These are phyloP conservation scores for Drosophila mojavensis DNA, from an alignment of 1,140 invertebrate species.

Conservation along the genomic window DNA sequence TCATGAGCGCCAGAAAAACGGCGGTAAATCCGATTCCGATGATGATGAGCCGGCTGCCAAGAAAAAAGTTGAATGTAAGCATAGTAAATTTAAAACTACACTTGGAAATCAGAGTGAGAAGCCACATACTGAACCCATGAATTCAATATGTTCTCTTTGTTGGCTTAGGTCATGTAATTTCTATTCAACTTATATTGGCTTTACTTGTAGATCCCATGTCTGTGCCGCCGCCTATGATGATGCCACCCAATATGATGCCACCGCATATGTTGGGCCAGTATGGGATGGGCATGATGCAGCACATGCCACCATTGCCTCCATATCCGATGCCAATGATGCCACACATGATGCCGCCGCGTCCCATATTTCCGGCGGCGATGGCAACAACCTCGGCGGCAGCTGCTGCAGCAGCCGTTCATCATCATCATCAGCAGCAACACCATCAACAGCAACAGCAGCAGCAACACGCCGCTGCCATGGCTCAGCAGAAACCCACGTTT, in stretches of 20 bases:
- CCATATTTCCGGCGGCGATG: constrained; percentile 90
- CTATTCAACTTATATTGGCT: not conserved
- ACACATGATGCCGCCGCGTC: constrained; percentile 89
- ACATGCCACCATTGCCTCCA: constrained; percentile 86
- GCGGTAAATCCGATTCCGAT: constrained; percentile 88
- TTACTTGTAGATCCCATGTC: constrained; percentile 74
- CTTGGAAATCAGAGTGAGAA: not conserved
- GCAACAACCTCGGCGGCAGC: constrained; percentile 87
- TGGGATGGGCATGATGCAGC: constrained; percentile 85
- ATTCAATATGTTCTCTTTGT: not conserved
- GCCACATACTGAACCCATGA: not conserved
- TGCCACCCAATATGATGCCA: constrained; percentile 87
- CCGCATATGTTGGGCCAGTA: constrained; percentile 86
- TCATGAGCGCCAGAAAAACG: constrained; percentile 94
- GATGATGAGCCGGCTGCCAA: constrained; percentile 92
- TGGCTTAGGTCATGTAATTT: not conserved
- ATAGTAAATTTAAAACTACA: not conserved
- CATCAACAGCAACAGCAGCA: constrained; percentile 41
- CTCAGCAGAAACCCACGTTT: constrained; percentile 90
- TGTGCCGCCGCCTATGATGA: constrained; percentile 85
- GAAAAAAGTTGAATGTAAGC: constrained; percentile 88
- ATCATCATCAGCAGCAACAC: constrained; percentile 31
- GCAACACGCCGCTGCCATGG: constrained; percentile 84
- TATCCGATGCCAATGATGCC: constrained; percentile 86
- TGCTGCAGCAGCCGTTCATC: constrained; percentile 71